Percentiles rank a stretch among this genome's conserved stretches.
phyloP scores from a whole-genome alignment of 2,113 vertebrate species.

The Oryzias curvinotus region DNA sequence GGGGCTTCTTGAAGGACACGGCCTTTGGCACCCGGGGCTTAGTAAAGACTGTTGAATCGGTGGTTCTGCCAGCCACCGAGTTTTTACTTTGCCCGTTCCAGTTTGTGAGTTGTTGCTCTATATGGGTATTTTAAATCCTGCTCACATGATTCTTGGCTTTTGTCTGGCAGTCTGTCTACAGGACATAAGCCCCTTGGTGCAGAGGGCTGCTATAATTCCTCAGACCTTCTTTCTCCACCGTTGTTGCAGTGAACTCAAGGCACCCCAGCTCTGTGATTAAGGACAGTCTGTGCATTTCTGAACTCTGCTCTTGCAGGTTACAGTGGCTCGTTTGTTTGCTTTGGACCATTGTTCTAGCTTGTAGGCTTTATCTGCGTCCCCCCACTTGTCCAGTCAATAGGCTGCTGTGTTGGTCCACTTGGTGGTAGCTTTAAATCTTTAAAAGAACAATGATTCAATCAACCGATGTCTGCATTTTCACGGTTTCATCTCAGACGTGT shows the following conservation, averaged over 20 bases:
- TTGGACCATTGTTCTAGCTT: not conserved
- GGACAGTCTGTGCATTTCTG: not conserved
- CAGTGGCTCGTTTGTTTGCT: not conserved
- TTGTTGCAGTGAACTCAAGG: conserved; percentile 6
- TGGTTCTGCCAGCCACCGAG: not conserved
- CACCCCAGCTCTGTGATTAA: not conserved
- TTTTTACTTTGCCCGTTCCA: conserved; percentile 10
- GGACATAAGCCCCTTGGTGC: conserved; percentile 35
- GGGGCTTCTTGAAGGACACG: conserved; percentile 29
- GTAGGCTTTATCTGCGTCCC: not conserved
- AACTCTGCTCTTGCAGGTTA: not conserved
- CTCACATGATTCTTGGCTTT: conserved; percentile 56
- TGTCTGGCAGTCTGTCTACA: conserved; percentile 35
- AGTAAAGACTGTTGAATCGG: conserved; percentile 18
- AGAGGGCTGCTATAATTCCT: conserved; percentile 26
- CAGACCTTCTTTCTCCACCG: conserved; percentile 15
- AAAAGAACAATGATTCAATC: conserved; percentile 14
- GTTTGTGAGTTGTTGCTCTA: conserved; percentile 27
- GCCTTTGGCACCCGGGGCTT: conserved; percentile 23
- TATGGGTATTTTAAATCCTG: conserved; percentile 57
- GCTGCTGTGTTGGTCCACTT: not conserved
- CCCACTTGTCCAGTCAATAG: not conserved
- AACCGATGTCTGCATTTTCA: not conserved
- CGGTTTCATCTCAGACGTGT: not conserved
- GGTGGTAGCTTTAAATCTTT: not conserved